Base-by-base conservation (phyloP, 2,113 vertebrate genomes). In the Pygoscelis adeliae region DNA sequence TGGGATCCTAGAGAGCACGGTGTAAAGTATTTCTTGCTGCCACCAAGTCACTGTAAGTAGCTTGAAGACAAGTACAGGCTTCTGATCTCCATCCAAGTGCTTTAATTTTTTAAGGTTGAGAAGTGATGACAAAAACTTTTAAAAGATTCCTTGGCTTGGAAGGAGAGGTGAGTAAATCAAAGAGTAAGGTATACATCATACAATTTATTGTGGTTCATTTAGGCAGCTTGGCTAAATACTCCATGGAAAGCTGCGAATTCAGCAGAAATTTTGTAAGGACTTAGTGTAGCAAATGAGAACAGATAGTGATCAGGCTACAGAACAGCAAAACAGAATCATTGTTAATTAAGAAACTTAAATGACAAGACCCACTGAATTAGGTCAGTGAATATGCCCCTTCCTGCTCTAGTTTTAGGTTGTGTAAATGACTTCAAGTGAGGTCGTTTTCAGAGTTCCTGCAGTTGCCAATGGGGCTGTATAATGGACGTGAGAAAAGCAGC, bases 311-410 rank as follows among this genome's bases (percentile, higher is more conserved):
- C 89, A 93, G 78, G 79, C 67, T 90, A 93, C 49, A 92, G 92
- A 94, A 72, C 44, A 90, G 83, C 87, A 90, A 89, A 90, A 80
- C 59, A 92, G 84, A 94, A 82, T 91, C 89, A 94, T n/a, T 20
- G n/a, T 91, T 97, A 95, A 97, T 96, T 91, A 95, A 97, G 77
- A 93, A 89, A 79, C 93, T 77, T 90, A 96, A 95, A 58, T 10
- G 59, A 95, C 11, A 84, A 87, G 82, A 74, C 84, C 91, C 0
- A 1, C 46, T 95, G 89, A 97, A 97, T 91, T 91, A 96, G 95
- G 95, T 88, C 95, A 94, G 92, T 73, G 83, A 92, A 59, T 89
- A 50, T 84, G 63, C 66, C 77, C 92, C 93, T 92, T 95, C 83
- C 87, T 88, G 61, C 90, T 94, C 76, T 40, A 79, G 40, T 94